Conservation (phyloP, 2,888 invertebrate genomes). For the Monopis laevigella region DNA sequence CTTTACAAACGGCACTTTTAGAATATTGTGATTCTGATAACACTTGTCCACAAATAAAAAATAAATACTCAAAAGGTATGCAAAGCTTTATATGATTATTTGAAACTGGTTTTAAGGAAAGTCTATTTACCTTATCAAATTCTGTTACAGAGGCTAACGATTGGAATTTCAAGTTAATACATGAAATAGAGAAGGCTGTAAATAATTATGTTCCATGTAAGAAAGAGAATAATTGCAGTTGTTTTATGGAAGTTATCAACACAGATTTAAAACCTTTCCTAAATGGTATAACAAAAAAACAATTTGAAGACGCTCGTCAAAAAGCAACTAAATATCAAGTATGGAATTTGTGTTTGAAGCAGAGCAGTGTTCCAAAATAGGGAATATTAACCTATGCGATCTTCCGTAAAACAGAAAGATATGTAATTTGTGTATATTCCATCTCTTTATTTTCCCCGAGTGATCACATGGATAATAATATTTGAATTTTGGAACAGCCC, state of each 20-base stretch:
- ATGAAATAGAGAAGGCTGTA: constrained; percentile 57
- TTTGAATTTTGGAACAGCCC: too few relatives aligned
- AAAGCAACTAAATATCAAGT: constrained; percentile 58
- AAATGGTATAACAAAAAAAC: constrained; percentile 74
- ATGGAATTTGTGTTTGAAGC: too few relatives aligned
- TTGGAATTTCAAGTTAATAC: constrained; percentile 40
- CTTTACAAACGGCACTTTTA: background rate
- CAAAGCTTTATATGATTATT: too few relatives aligned
- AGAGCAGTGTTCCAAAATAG: too few relatives aligned
- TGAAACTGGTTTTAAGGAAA: too few relatives aligned
- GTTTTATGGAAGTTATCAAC: constrained; percentile 70
- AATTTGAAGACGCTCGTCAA: constrained; percentile 66
- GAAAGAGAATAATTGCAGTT: constrained; percentile 64
- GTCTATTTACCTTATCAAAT: too few relatives aligned
- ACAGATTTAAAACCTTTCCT: constrained; percentile 76
- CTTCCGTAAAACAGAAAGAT: too few relatives aligned
- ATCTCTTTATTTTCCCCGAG: too few relatives aligned
- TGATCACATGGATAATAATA: too few relatives aligned
- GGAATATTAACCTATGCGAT: too few relatives aligned
- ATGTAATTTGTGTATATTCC: too few relatives aligned
- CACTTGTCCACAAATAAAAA: constrained; percentile 3
- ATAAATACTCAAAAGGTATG: constrained; percentile 12
- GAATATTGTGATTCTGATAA: constrained; percentile 4
- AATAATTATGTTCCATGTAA: constrained; percentile 65
- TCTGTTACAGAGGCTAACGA: constrained; percentile 51